Base-by-base conservation (phyloP, 2,113 vertebrate species). In the Donacobius atricapilla region DNA sequence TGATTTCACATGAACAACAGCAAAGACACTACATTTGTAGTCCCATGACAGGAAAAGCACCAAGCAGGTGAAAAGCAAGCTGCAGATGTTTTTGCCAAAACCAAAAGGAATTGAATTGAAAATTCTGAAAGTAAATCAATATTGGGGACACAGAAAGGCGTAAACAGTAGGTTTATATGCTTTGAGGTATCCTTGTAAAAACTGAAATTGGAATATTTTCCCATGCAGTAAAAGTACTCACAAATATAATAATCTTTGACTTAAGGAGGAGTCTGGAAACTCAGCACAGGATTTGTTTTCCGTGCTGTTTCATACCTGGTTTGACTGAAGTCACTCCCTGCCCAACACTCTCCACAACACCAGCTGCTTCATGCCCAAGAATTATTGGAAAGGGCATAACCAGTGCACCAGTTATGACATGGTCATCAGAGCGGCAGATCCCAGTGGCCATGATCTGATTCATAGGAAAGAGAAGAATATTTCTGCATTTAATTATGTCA, bases 341-440 rank as follows among this genome's bases (percentile, higher is more conserved):
- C 56, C 98, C 97, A 80, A 98, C 96, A 18, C 99, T 99, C 96
- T 99, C 99, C 30, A 99, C 98, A 10, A 98, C 90, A 10, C 99
- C 98, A 13, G 98, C 97, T 5, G 98, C 98, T 92, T 99, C 98
- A 7, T 99, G 99, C 24, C 99, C 99, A 93, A 99, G 63, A 91
- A 99, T 98, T 64, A 98, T 97, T 7, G 99, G 99, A 93, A 99
- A 99, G 56, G 97, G 97, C 97, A 96, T 2, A 92, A 96, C 68
- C 95, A 98, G 13, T 88, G 83, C 45, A 22, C 96, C 98, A n/a
- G 89, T 87, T 56, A 98, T 2, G 90, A 96, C 97, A 2, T 98
- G 96, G 37, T 98, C 98, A 70, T 99, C 99, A 6, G 98, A 98
- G 48, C 98, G 98, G 92, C 99, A 99, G 96, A 99, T 98, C 6